Evolutionary conservation across 2,797 vertebrate genomes (phyloP).

Genomic region (Periparus ater): DNA sequence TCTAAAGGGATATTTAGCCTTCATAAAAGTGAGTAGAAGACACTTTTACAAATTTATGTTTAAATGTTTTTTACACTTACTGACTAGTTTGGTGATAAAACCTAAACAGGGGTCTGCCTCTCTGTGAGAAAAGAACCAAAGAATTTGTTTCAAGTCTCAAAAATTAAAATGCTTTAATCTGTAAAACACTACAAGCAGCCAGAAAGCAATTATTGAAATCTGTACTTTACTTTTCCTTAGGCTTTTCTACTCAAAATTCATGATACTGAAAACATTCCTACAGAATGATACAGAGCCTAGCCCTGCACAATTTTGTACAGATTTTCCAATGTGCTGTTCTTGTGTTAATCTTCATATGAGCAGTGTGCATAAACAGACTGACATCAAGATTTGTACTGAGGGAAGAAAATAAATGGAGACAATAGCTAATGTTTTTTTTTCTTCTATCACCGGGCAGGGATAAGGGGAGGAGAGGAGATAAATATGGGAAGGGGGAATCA

Average conservation of each 20-base stretch:
- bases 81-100: background rate
- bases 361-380: background rate
- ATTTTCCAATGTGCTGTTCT: background rate
- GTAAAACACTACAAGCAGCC: background rate
- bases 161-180: background rate
- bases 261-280: background rate
- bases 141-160: background rate
- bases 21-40: background rate
- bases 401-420: background rate
- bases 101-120: background rate
- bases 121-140: background rate
- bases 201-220: background rate
- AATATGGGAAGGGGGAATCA: background rate
- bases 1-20: background rate
- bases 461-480: background rate
- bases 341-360: background rate
- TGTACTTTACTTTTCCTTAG: background rate
- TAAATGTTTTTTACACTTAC: background rate
- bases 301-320: background rate
- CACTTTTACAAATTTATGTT: background rate
- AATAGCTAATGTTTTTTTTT: background rate
- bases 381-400: background rate
- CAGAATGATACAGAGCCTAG: background rate
- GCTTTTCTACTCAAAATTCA: constrained; percentile 7
- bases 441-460: fast-evolving